These are phyloP conservation scores for Grantiella picta DNA, from an alignment of 2,113 vertebrate species.

Conservation along the genomic window DNA sequence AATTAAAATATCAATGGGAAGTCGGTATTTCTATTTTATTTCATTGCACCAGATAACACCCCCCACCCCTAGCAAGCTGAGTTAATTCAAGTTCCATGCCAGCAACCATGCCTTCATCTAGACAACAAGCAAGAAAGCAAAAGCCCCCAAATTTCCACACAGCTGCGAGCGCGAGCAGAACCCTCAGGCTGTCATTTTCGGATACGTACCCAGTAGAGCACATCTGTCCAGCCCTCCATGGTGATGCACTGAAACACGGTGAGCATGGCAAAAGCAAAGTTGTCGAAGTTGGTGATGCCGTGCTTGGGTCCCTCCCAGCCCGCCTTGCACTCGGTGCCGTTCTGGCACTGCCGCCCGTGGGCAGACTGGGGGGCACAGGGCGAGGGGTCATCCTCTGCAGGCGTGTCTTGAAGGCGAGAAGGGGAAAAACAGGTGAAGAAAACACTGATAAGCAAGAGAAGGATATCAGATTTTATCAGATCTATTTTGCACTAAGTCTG, in stretches of 20 bases:
- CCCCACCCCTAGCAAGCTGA: not conserved
- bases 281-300: constrained; percentile 99
- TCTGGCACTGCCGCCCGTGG: constrained; percentile 90
- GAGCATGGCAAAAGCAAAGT: constrained; percentile 98
- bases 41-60: not conserved
- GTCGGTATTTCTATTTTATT: not conserved
- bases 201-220: constrained; percentile 96
- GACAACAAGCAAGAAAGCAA: not conserved
- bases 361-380: constrained; percentile 85
- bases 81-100: constrained; percentile 15
- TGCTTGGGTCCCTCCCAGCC: constrained; percentile 96
- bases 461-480: not conserved
- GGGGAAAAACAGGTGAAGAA: not conserved
- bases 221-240: constrained; percentile 98
- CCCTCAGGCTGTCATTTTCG: not conserved
- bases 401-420: constrained; percentile 60
- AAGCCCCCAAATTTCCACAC: not conserved
- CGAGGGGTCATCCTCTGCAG: constrained; percentile 87
- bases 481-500: not conserved
- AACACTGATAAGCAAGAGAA: not conserved
- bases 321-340: constrained; percentile 81
- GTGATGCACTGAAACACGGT: constrained; percentile 99
- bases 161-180: not conserved
- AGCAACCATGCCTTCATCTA: not conserved
- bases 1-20: not conserved